phyloP scores from a whole-genome alignment of 2,888 invertebrate genomes.

The Synanthedon formicaeformis region DNA sequence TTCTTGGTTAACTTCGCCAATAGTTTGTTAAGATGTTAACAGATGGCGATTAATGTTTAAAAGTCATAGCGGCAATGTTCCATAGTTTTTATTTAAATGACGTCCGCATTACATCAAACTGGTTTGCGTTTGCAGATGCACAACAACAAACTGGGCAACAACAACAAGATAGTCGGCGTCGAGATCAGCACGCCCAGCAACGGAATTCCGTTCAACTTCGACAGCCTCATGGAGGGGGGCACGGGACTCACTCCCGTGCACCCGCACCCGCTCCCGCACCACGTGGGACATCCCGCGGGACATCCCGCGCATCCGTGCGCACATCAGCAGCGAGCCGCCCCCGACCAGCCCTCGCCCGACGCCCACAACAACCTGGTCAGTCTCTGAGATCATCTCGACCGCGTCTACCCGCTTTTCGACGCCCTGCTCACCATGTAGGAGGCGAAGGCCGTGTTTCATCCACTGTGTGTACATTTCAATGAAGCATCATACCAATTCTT shows the following conservation, averaged over 20 bases:
- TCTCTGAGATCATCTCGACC: conserved; percentile 71
- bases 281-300: conserved; percentile 74
- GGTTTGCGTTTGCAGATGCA: conserved; percentile 40
- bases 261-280: conserved; percentile 39
- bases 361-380: conserved; percentile 84
- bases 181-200: conserved; percentile 89
- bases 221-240: conserved; percentile 93
- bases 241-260: conserved; percentile 90
- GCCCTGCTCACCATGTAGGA: neutral
- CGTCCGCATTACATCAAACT: no score
- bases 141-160: conserved; percentile 55
- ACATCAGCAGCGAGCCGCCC: conserved; percentile 80
- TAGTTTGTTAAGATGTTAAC: no score
- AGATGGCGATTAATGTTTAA: no score
- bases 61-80: no score
- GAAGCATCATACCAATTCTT: neutral
- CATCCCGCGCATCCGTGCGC: conserved; percentile 77
- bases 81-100: no score
- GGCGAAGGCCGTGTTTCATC: neutral
- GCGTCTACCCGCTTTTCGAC: conserved; percentile 20
- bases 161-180: conserved; percentile 80
- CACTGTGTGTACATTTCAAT: neutral
- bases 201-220: conserved; percentile 90
- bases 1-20: no score
- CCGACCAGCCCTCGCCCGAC: conserved; percentile 80